Percentiles rank a stretch among this genome's conserved stretches.
These are phyloP conservation scores for Caradrina clavipalpis DNA, from an alignment of 2,888 invertebrate species.

Conservation along the genomic window DNA sequence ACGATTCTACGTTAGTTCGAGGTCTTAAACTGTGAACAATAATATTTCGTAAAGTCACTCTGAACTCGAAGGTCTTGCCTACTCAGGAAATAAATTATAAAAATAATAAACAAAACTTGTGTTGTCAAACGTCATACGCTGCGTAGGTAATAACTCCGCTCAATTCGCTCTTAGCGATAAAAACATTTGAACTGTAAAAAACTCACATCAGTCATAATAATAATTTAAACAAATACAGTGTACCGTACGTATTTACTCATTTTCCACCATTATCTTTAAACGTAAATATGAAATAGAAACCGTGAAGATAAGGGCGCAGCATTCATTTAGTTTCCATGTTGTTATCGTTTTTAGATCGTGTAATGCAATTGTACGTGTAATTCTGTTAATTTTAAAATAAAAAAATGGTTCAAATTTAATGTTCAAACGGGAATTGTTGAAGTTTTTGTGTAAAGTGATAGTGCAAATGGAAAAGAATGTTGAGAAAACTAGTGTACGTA, in stretches of 20 bases:
- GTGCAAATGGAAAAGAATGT: constrained; percentile 65
- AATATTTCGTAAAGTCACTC: constrained; percentile 13
- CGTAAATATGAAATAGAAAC: constrained; percentile 71
- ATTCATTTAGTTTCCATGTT: constrained; percentile 61
- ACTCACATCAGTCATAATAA: constrained; percentile 50
- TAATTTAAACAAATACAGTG: constrained; percentile 58
- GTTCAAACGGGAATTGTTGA: constrained; percentile 27
- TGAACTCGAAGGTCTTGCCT: constrained; percentile 14
- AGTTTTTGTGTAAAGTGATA: constrained; percentile 42
- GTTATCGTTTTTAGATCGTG: constrained; percentile 49
- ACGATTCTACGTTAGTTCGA: constrained; percentile 2
- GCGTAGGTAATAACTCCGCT: constrained; percentile 23
- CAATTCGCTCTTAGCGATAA: constrained; percentile 42
- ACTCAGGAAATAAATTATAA: constrained; percentile 14
- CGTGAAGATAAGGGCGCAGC: constrained; percentile 65
- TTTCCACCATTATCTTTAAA: constrained; percentile 66
- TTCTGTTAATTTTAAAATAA: constrained; percentile 36
- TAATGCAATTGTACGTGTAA: constrained; percentile 45
- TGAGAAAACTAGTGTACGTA: constrained; percentile 54
- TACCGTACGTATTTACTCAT: constrained; percentile 59
- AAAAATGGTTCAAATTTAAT: constrained; percentile 42
- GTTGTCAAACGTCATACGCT: constrained; percentile 15
- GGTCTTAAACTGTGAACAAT: neutral
- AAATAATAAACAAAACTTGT: constrained; percentile 28
- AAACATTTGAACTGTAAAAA: constrained; percentile 37